These are phyloP conservation scores for Accipiter virgatus DNA, from an alignment of 2,113 vertebrate genomes.

Conservation along the genomic window DNA sequence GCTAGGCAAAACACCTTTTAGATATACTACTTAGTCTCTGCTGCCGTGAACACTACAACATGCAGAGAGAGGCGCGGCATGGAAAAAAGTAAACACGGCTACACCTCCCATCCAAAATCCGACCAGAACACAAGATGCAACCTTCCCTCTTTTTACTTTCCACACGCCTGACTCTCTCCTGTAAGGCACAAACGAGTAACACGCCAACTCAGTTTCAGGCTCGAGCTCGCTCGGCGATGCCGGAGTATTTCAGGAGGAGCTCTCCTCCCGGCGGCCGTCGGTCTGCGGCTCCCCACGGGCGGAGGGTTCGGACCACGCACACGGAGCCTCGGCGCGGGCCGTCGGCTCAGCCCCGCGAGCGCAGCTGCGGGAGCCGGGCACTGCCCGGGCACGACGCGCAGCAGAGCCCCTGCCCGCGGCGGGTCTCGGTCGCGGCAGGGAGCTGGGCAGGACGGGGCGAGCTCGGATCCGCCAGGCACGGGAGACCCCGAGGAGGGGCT, in stretches of 20 bases:
- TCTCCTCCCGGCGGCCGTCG: not conserved
- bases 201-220: not conserved
- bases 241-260: not conserved
- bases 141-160: not conserved
- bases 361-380: not conserved
- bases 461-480: not conserved
- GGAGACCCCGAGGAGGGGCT: not conserved
- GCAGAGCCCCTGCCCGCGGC: not conserved
- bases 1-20: not conserved
- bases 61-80: accelerated
- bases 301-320: not conserved
- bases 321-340: accelerated
- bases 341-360: not conserved
- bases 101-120: not conserved
- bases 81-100: not conserved
- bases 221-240: accelerated
- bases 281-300: not conserved
- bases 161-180: not conserved
- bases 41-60: not conserved
- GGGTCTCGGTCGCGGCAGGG: not conserved
- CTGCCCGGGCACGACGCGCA: accelerated
- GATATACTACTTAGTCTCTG: too few species aligned
- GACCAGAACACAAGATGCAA: not conserved
- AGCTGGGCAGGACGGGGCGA: not conserved
- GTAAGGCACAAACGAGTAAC: not conserved